phyloP scores from a whole-genome alignment of 2,888 invertebrate genomes.

The Ischnus inquisitorius region DNA sequence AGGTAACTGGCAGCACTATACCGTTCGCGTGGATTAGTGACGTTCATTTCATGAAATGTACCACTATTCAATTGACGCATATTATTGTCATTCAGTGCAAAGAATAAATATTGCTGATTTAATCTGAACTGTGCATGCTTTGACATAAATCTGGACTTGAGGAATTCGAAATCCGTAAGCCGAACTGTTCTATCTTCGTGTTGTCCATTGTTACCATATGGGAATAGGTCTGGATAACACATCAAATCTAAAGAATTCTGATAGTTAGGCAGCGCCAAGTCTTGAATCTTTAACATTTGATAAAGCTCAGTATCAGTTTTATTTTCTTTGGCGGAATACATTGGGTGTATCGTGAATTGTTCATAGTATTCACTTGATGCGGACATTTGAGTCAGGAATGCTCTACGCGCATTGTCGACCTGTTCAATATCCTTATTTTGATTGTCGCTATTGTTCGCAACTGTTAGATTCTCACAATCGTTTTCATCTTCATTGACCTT shows the following conservation, averaged over 20 bases:
- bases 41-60: conserved; percentile 69
- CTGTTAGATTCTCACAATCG: background rate
- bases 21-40: conserved; percentile 49
- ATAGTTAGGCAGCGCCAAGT: conserved; percentile 29
- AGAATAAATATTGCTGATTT: conserved; percentile 73
- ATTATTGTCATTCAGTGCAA: conserved; percentile 71
- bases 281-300: conserved; percentile 72
- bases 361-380: conserved; percentile 64
- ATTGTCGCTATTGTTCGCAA: background rate
- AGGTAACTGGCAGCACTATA: conserved; percentile 67
- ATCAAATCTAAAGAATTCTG: conserved; percentile 64
- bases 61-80: conserved; percentile 70
- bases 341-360: conserved; percentile 70
- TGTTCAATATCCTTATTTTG: conserved; percentile 13
- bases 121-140: conserved; percentile 70
- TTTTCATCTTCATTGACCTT: background rate
- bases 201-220: conserved; percentile 62
- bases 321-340: conserved; percentile 70
- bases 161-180: conserved; percentile 68
- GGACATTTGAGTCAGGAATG: conserved; percentile 45
- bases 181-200: conserved; percentile 61
- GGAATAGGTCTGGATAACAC: conserved; percentile 70
- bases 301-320: conserved; percentile 70
- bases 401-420: background rate
- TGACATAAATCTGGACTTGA: conserved; percentile 71